These are phyloP conservation scores for Acanthopleura granulata DNA, from an alignment of 2,888 invertebrate species.

Conservation along the genomic window DNA sequence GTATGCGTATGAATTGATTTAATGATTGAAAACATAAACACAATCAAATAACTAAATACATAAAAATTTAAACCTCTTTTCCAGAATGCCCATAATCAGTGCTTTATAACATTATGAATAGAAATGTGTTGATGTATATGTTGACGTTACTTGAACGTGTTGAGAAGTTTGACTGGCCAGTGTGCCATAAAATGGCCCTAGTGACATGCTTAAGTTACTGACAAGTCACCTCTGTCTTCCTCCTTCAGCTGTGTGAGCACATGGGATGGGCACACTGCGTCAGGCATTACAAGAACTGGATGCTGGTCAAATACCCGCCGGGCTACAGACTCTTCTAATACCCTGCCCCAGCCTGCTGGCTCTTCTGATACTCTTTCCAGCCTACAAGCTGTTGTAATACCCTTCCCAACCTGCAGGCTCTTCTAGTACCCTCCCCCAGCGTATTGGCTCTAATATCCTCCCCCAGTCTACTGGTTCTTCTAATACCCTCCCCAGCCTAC, in stretches of 20 bases:
- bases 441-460: too few relatives aligned
- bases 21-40: too few relatives aligned
- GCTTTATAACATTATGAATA: too few relatives aligned
- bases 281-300: conserved; percentile 73
- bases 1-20: too few relatives aligned
- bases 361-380: conserved; percentile 75
- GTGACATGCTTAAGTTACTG: too few relatives aligned
- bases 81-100: too few relatives aligned
- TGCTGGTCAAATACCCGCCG: conserved; percentile 80
- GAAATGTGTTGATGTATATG: too few relatives aligned
- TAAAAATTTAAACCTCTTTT: too few relatives aligned
- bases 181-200: too few relatives aligned
- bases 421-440: conserved; percentile 74
- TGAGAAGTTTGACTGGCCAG: too few relatives aligned
- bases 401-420: conserved; percentile 78
- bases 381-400: conserved; percentile 79
- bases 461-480: conserved; percentile 80
- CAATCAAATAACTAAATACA: too few relatives aligned
- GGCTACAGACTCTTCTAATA: conserved; percentile 80
- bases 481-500: conserved; percentile 69
- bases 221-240: conserved; percentile 18
- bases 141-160: too few relatives aligned
- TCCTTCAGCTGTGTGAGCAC: conserved; percentile 75
- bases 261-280: conserved; percentile 82
- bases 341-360: conserved; percentile 73